Base-by-base conservation (phyloP, 2,888 invertebrate species). In the Dynastes grantii region DNA sequence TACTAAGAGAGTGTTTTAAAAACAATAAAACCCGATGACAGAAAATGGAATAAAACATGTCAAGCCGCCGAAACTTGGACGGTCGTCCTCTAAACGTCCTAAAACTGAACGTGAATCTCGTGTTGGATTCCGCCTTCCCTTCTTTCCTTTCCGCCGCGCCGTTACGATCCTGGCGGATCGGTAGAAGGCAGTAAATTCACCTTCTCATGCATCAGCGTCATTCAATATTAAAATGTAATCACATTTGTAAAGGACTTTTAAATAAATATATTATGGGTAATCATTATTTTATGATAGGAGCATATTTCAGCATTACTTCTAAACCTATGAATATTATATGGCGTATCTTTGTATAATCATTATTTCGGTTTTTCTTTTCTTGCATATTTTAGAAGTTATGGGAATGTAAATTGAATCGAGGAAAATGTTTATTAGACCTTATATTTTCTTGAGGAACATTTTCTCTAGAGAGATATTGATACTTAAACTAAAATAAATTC, bases 181-280 rank as follows among this genome's bases (percentile, higher is more conserved):
- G 83, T 83, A 85, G 84, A 84, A 83, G 83, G 85, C 82, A 84
- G 82, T 85, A 85, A 85, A 85, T 83, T 84, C 83, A 82, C 83
- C 84, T 84, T 84, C 85, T 83, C 85, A 85, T 85, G 84, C 84
- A 85, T 85, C 82, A 81, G 76, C 82, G 81, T 85, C 86, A 87
- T 87, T 81, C 84, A 87, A 87, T 86, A 86, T 87, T 87, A 86
- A 87, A 87, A 87, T 86, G 85, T 87, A 87, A 87, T 87, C 87
- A 86, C 87, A 86, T 87, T 87, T 86, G 85, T 86, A 87, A 87
- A 85, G 84, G 84, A 84, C 84, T 84, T 84, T 84, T 83, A 83
- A 81, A 81, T 81, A 81, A 84, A 83, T 83, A 82, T 82, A 80
- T 82, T 80, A 81, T 82, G 78, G 79, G 81, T 77, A 81, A 82